These are phyloP conservation scores for Brachyhypopomus gauderio DNA, from an alignment of 2,113 vertebrate species.

Conservation along the genomic window DNA sequence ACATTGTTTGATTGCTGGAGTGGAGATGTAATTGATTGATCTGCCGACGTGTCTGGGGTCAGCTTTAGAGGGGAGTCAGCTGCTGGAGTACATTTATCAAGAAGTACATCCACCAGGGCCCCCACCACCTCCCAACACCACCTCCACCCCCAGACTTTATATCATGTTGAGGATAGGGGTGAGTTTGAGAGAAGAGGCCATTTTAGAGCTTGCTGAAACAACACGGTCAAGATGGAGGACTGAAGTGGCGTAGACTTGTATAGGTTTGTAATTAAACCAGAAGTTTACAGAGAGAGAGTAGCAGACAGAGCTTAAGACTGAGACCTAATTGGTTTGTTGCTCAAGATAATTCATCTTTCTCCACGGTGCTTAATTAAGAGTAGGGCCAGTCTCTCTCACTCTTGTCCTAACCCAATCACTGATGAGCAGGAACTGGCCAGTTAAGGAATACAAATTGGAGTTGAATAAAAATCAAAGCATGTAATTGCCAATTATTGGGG, in stretches of 20 bases:
- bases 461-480: constrained; percentile 60
- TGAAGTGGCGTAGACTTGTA: neutral
- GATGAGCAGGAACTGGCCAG: constrained; percentile 55
- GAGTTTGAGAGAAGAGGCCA: constrained; percentile 26
- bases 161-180: constrained; percentile 28
- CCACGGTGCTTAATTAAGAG: constrained; percentile 67
- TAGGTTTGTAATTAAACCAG: constrained; percentile 25
- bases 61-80: constrained; percentile 66
- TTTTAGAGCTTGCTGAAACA: constrained; percentile 42
- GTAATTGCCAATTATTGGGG: constrained; percentile 56
- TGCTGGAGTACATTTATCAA: constrained; percentile 54
- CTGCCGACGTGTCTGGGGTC: constrained; percentile 69
- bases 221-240: constrained; percentile 35
- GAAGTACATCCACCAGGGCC: constrained; percentile 35
- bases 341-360: constrained; percentile 67
- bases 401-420: constrained; percentile 57
- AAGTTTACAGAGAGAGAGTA: neutral
- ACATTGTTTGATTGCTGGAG: constrained; percentile 83
- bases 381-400: constrained; percentile 54
- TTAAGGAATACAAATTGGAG: constrained; percentile 52
- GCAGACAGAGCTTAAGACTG: constrained; percentile 50
- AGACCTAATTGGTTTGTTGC: constrained; percentile 69
- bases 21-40: constrained; percentile 80
- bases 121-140: neutral
- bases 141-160: constrained; percentile 32